Conservation (phyloP, 2,113 vertebrate genomes). For the Grantiella picta region DNA sequence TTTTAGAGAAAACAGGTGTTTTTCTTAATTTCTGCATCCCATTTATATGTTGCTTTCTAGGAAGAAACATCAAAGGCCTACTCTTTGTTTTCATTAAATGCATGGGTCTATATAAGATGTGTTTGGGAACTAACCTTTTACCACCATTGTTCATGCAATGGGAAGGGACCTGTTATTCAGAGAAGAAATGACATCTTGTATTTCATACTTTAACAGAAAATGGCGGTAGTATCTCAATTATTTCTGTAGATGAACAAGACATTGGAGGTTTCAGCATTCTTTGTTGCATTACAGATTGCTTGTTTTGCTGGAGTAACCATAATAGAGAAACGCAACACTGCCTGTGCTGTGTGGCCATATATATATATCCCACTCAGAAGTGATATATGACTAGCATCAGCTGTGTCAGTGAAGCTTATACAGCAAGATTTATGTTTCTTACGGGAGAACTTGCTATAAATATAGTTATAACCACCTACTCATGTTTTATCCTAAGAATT, state of each 20-base stretch:
- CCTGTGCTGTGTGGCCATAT: not conserved
- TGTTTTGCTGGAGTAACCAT: not conserved
- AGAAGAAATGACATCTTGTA: not conserved
- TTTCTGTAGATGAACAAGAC: not conserved
- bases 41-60: not conserved
- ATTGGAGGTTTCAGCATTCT: not conserved
- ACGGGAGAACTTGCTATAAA: not conserved
- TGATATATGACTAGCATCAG: not conserved
- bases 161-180: not conserved
- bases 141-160: not conserved
- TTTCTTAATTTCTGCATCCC: not conserved
- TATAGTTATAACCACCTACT: not conserved
- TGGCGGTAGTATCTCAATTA: not conserved
- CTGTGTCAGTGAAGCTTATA: not conserved
- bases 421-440: not conserved
- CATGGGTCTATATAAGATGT: accelerated
- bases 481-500: not conserved
- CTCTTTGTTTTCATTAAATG: not conserved
- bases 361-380: not conserved
- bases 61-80: not conserved
- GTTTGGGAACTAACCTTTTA: not conserved
- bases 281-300: not conserved
- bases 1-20: not conserved
- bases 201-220: not conserved
- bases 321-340: not conserved